These are phyloP conservation scores for Ranitomeya variabilis DNA, from an alignment of 2,113 vertebrate species.

Conservation along the genomic window DNA sequence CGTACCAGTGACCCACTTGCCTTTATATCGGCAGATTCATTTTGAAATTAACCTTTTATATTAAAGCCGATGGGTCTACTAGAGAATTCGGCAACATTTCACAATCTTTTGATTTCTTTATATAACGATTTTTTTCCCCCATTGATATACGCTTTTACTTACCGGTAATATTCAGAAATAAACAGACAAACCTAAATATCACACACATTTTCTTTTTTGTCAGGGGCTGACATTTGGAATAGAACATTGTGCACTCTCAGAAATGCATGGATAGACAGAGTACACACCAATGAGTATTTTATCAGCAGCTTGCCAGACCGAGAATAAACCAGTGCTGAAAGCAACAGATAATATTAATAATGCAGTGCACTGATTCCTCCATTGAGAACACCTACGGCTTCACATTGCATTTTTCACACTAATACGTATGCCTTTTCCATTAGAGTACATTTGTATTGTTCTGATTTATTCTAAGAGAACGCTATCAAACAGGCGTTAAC, in stretches of 20 bases:
- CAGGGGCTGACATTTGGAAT: constrained; percentile 32
- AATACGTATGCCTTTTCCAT: constrained; percentile 54
- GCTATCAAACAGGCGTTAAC: constrained; percentile 54
- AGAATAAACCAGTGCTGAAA: constrained; percentile 48
- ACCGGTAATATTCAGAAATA: neutral
- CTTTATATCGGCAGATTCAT: neutral
- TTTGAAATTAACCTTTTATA: neutral
- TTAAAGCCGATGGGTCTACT: neutral
- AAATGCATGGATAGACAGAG: constrained; percentile 45
- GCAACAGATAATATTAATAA: constrained; percentile 57
- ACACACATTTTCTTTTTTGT: constrained; percentile 1
- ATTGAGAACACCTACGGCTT: constrained; percentile 48
- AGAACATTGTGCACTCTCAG: constrained; percentile 25
- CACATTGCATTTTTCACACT: constrained; percentile 40
- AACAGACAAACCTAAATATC: constrained; percentile 32
- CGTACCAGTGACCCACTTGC: neutral
- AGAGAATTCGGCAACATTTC: neutral
- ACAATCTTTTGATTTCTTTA: neutral
- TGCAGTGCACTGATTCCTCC: constrained; percentile 50
- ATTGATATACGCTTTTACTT: neutral
- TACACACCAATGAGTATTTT: constrained; percentile 40
- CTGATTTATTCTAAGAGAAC: constrained; percentile 52
- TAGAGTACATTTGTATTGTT: constrained; percentile 57
- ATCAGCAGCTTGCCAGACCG: constrained; percentile 44
- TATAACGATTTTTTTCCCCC: neutral